Conservation (phyloP, 2,797 vertebrate species). For the Thunnus albacares region DNA sequence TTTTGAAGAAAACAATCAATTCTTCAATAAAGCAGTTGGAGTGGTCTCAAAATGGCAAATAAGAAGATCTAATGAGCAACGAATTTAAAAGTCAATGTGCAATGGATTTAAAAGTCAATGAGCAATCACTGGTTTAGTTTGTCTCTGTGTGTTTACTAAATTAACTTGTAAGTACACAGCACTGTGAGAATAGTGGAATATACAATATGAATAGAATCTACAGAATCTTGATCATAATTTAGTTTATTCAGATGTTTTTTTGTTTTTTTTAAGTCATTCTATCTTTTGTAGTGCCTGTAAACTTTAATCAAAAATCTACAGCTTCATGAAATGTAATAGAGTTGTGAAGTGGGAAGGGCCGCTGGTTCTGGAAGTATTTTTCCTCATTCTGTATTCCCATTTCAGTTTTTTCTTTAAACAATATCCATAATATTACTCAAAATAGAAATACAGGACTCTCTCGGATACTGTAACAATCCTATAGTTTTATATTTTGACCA, state of each 20-base stretch:
- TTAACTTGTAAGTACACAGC: constrained; percentile 27
- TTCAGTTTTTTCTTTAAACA: too few species aligned
- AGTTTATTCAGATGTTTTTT: constrained; percentile 2
- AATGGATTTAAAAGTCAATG: constrained; percentile 58
- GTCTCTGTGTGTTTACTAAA: constrained; percentile 24
- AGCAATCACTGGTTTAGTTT: constrained; percentile 32
- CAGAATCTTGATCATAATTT: not conserved
- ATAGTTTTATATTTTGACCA: too few species aligned
- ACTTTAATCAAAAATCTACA: not conserved
- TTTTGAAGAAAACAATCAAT: constrained; percentile 50
- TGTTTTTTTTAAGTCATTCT: not conserved
- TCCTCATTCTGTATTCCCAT: too few species aligned
- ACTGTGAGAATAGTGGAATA: not conserved
- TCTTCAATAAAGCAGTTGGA: constrained; percentile 44
- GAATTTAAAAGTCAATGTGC: constrained; percentile 67
- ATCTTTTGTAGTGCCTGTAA: not conserved
- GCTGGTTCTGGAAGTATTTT: too few species aligned
- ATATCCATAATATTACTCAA: too few species aligned
- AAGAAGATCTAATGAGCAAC: constrained; percentile 54
- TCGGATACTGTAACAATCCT: too few species aligned
- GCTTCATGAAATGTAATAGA: not conserved
- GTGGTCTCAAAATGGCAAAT: constrained; percentile 55
- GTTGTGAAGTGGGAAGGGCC: too few species aligned
- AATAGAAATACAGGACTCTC: too few species aligned
- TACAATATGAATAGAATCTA: not conserved